Base-by-base conservation (phyloP, 2,113 vertebrate species). In the Forbesichthys papilliferus region DNA sequence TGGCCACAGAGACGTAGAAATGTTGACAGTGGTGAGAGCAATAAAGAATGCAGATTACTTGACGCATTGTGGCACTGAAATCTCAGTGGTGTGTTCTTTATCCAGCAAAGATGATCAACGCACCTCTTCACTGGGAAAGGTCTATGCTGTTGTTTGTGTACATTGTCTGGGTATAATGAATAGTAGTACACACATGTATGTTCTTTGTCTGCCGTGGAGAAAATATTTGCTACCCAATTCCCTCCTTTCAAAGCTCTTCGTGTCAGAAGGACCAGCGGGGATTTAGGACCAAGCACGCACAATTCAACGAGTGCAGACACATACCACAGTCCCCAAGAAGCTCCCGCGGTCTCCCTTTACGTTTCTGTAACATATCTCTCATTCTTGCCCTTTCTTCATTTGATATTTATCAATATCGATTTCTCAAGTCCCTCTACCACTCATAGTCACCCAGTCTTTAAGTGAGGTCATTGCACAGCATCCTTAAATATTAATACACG, bases 401-500 rank as follows among this genome's bases (percentile, higher is more conserved):
- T 63, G 61, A 63, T 63, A 63, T 63, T 48, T 11, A 63, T 63
- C 58, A 16, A 60, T 60, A 60, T 60, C 34, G 33, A 60, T 60
- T 60, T 60, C 34, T 34, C 12, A n/a, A 60, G 34, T 11, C 58
- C 58, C n/a, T 20, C 34, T 42, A 7, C 34, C 58, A 51, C 33
- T 27, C 10, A 33, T 27, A n/a, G 33, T 42, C 11, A 42, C 27
- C 34, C 58, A 11, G 34, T 11, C 34, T 42, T 13, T 27, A 42
- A 60, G 34, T 60, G 58, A 60, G 58, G 33, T 60, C 58, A 60
- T 14, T n/a, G 58, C 56, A 58, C 27, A 58, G 33, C 20, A 58
- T 11, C 20, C 27, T 12, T 58, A 9, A 58, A 58, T 51, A 58
- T 58, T 11, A 61, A 47, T 47, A 7, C 54, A 59, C 48, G 48